These are phyloP conservation scores for Schizothorax lantsangensis DNA, from an alignment of 2,797 vertebrate genomes.

Conservation along the genomic window DNA sequence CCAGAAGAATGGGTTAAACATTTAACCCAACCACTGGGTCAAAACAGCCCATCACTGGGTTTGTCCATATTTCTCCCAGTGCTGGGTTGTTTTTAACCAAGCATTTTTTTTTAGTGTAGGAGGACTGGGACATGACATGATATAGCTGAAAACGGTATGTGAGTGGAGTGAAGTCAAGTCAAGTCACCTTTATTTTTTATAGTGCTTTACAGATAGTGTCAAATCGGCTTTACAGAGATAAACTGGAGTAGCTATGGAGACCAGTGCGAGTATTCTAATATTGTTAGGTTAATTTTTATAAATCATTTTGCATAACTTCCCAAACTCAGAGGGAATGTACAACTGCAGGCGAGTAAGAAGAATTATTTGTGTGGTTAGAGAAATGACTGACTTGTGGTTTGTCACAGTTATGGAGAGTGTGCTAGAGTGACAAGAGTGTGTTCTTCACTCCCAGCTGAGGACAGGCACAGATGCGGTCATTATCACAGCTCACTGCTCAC, in stretches of 20 bases:
- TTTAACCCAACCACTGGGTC: too few relatives aligned
- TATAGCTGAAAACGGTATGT: background rate
- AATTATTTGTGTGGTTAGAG: background rate
- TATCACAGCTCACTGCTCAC: conserved; percentile 4
- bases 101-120: too few relatives aligned
- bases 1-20: too few relatives aligned
- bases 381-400: conserved; percentile 6
- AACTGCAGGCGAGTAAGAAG: background rate
- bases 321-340: background rate
- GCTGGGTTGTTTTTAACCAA: too few relatives aligned
- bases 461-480: conserved; percentile 1
- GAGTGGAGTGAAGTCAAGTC: background rate
- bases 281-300: background rate
- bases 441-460: background rate
- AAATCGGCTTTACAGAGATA: background rate
- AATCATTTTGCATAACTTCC: background rate
- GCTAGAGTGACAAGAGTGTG: conserved; percentile 13
- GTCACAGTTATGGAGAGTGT: background rate
- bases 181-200: background rate
- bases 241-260: too few relatives aligned
- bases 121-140: background rate
- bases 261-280: background rate
- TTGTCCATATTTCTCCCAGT: too few relatives aligned
- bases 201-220: background rate
- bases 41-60: too few relatives aligned